phyloP scores from a whole-genome alignment of 2,888 invertebrate species.

The Dimorphilus gyrociliatus region DNA sequence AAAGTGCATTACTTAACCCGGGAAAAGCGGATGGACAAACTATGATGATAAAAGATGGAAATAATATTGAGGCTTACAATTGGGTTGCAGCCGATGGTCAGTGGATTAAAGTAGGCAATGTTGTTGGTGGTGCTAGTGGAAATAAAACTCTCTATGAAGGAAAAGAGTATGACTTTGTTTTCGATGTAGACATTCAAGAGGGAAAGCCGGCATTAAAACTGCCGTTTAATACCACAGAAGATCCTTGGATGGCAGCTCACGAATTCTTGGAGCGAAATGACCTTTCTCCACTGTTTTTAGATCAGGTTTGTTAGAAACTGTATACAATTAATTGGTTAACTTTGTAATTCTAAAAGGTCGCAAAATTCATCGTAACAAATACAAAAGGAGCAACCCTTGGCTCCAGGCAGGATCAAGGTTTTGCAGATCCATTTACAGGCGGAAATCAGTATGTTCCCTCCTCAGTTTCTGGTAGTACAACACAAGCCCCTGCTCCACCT shows the following conservation, averaged over 20 bases:
- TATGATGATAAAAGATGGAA: conserved; percentile 55
- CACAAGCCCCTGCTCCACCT: background rate
- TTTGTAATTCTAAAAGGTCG: too few species aligned
- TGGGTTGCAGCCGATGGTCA: conserved; percentile 39
- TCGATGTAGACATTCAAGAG: conserved; percentile 85
- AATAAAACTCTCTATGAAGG: conserved; percentile 69
- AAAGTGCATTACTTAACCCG: conserved; percentile 55
- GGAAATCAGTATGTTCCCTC: conserved; percentile 2
- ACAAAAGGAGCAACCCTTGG: conserved; percentile 42
- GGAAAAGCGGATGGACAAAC: conserved; percentile 61
- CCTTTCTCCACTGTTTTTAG: conserved; percentile 67
- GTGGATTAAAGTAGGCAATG: conserved; percentile 78
- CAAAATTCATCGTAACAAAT: conserved; percentile 76
- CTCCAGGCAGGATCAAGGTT: conserved; percentile 17
- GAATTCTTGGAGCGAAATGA: conserved; percentile 67
- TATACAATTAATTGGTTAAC: too few species aligned
- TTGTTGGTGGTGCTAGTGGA: conserved; percentile 49
- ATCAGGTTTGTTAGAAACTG: too few species aligned
- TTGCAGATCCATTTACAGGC: conserved; percentile 49
- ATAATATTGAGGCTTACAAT: conserved; percentile 57
- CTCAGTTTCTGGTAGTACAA: background rate
- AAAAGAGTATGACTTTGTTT: conserved; percentile 84
- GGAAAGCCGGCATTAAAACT: conserved; percentile 70
- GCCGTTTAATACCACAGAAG: conserved; percentile 73
- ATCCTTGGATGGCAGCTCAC: conserved; percentile 81